Base-by-base conservation (phyloP, 2,888 invertebrate genomes). In the Aspidiotus destructor region DNA sequence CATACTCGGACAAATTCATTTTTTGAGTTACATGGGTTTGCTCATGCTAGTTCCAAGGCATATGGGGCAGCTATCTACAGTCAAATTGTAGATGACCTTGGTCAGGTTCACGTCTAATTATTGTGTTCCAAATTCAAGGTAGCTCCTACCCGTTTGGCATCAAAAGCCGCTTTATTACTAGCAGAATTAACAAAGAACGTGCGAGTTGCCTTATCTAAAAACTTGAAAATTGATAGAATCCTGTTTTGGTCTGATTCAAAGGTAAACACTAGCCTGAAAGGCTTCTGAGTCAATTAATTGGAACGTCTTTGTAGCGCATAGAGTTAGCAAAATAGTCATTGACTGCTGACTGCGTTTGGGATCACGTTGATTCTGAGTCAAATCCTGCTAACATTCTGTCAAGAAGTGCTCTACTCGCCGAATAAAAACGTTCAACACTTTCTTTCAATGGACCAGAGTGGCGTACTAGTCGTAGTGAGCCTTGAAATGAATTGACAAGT, bases 71-170 rank as follows among this genome's bases (percentile, higher is more conserved):
- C 72, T 13, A 48, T 74, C 2, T 74, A 73, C 57, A 41, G 73
- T 1, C 71, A 71, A 17, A 65, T 70, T n/a, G 44, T 64, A 8
- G 28, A 40, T 13, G n/a, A 40, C 1, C 9, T 6, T 41, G 13
- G 60, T 28, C 28, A 48, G 6, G 8, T 16, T 48, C 48, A 48
- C n/a, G 8, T 16, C 58, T 11, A 57, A 42, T 60, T 75, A 41
- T 41, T 75, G 10, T 73, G 72, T 41, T 70, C 75, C 2, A 75
- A 76, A 70, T 72, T 73, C 2, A 69, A 73, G 9, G 73, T 75
- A 10, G 74, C 75, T 8, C 74, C 74, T 11, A 73, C 74, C 7
- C 69, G 74, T 63, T 65, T 74, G 8, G 74, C 75, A 70, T 69
- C 74, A 16, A 74, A 72, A 52, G 74, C 70, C 6, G 74, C 74